Percentiles rank a stretch among this genome's conserved stretches.
phyloP scores from a whole-genome alignment of 2,797 vertebrate species.

The Euphonia xanthogaster region DNA sequence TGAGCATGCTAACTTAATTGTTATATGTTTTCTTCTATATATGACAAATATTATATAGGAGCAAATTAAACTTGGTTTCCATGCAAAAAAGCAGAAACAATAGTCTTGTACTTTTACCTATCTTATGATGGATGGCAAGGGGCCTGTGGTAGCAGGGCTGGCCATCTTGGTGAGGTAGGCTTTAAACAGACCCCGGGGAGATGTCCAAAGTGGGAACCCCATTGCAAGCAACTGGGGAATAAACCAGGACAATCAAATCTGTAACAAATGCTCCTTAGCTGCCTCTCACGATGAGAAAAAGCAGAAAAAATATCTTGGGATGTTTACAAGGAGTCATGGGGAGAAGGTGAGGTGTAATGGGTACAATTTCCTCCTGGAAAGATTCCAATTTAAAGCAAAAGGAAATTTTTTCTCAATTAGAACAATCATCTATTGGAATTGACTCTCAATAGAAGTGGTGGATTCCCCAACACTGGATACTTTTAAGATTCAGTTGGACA shows the following conservation, averaged over 20 bases:
- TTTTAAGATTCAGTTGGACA: background rate
- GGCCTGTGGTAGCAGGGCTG: background rate
- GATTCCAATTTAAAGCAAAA: background rate
- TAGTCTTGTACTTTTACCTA: background rate
- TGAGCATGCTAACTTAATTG: background rate
- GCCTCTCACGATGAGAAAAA: background rate
- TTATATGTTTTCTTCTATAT: background rate
- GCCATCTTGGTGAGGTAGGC: background rate
- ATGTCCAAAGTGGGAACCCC: background rate
- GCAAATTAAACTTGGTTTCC: background rate
- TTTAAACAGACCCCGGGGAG: rapidly evolving
- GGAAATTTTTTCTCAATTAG: background rate
- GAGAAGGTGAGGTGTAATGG: background rate
- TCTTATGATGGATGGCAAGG: background rate
- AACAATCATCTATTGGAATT: background rate
- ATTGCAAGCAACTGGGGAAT: background rate
- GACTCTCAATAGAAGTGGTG: rapidly evolving
- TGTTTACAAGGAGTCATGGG: background rate
- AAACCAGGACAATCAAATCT: background rate
- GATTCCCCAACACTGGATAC: background rate
- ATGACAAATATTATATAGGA: background rate
- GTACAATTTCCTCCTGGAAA: background rate
- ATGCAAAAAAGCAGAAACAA: background rate
- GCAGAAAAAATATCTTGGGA: background rate
- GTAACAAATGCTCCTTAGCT: background rate